Evolutionary conservation across 2,113 vertebrate species (phyloP).

Genomic region (Prinia subflava): DNA sequence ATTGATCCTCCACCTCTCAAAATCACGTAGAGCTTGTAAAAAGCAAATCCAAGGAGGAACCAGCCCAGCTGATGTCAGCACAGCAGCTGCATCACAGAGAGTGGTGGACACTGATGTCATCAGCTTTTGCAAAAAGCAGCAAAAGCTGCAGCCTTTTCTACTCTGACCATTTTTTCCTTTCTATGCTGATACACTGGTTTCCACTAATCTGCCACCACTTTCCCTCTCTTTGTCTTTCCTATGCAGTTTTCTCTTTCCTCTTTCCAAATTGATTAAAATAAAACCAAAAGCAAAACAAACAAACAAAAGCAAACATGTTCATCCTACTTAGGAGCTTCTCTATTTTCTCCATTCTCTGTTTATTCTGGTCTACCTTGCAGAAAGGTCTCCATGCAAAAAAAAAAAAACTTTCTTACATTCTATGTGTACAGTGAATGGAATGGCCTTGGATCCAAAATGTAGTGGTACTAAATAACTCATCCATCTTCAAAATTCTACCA

Average conservation of each 20-base stretch:
- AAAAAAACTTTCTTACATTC: neutral
- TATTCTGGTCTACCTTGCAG: neutral
- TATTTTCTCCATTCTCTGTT: neutral
- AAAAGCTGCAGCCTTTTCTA: neutral
- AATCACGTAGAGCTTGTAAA: neutral
- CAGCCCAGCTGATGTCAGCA: neutral
- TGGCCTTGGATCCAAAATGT: neutral
- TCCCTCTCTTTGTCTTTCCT: neutral
- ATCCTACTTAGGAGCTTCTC: neutral
- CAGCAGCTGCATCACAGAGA: neutral
- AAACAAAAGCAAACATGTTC: neutral
- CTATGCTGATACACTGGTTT: neutral
- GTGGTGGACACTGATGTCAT: neutral
- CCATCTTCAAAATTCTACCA: neutral
- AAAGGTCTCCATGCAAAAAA: neutral
- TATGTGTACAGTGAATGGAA: neutral
- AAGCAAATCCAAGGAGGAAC: neutral
- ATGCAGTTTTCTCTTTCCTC: neutral
- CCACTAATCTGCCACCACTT: neutral
- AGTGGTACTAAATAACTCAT: neutral
- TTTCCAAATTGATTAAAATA: neutral
- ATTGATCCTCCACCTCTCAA: neutral
- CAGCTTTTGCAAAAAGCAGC: neutral
- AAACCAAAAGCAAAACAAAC: neutral
- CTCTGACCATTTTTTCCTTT: neutral